These are phyloP conservation scores for Apogon hyalosoma DNA, from an alignment of 2,797 vertebrate genomes.

Conservation along the genomic window DNA sequence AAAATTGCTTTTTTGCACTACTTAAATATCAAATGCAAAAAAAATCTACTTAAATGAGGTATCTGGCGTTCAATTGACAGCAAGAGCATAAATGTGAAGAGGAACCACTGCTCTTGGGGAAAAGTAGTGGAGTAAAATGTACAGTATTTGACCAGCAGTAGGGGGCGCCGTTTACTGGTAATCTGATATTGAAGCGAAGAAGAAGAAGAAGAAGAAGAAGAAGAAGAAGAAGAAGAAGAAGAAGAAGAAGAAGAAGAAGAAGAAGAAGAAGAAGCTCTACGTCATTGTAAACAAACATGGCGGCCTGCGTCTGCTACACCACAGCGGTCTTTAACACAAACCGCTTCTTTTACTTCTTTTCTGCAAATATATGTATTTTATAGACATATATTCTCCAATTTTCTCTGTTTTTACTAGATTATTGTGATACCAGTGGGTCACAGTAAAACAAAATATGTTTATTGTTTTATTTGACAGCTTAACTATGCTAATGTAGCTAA, in stretches of 20 bases:
- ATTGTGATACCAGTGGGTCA: background rate
- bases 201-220: background rate
- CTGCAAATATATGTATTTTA: background rate
- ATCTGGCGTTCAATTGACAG: too few species aligned
- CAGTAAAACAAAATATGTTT: background rate
- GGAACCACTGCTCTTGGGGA: too few species aligned
- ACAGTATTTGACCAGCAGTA: too few species aligned
- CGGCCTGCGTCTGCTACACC: background rate
- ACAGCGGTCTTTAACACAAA: background rate
- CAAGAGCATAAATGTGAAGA: too few species aligned
- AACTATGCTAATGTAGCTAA: background rate
- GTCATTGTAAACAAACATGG: constrained; percentile 58
- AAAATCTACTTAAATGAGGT: too few species aligned
- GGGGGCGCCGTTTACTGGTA: background rate
- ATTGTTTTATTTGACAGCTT: background rate
- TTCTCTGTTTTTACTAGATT: background rate
- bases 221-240: background rate
- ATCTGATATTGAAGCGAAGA: background rate
- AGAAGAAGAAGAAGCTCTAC: constrained; percentile 1
- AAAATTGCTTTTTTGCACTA: too few species aligned
- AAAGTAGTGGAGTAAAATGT: background rate
- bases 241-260: background rate
- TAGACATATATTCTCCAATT: rapidly evolving
- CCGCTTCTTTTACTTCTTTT: background rate
- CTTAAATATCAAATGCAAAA: too few species aligned